Base-by-base conservation (phyloP, 2,888 invertebrate species). In the Drosophila mayaguana region DNA sequence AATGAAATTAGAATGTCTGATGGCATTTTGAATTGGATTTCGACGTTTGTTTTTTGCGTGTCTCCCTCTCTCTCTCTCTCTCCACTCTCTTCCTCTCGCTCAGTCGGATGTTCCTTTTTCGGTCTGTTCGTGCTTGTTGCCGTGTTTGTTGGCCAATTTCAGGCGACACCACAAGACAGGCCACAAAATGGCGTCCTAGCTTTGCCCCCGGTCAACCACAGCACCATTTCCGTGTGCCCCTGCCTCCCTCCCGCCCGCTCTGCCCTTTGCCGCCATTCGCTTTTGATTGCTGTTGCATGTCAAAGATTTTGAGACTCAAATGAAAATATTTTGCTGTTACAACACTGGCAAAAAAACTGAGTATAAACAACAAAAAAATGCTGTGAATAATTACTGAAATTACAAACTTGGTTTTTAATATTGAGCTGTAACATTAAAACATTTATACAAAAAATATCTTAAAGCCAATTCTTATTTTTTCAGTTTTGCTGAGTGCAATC, bases 1-100 rank as follows among this genome's bases (percentile, higher is more conserved):
- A 81, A 86, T 86, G 88, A 85, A 85, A 85, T 88, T 88, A 85
- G 85, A 85, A 85, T 85, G 88, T 86, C 88, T 85, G 88, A 88
- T 88, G 86, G 83, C 82, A 85, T 80, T 85, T 86, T 83, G 84
- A 88, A 85, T 88, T 85, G 84, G 86, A 86, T 88, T 83, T 86
- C 64, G 64, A 50, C 77, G 48, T 78, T 78, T 71, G 60, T 75
- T 75, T 71, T 66, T 63, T 63, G 45, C 32, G 65, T 62, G 20
- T 43, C 25, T 9, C 45, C 32, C 8, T 51, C 16, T 11, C 45
- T 28, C 20, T 65, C 36, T 40, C 4, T 46, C 16, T 12, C 38
- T 40, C 40, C 36, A 2, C 16, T 1, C 36, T 16, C 36, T 6
- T 16, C 4, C 54, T 40, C 18, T 68, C 28, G 6, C 12, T 18